A percentile compares a stretch with the other conserved stretches of the same genome.
These are phyloP conservation scores for Onychorhynchus coronatus DNA, from an alignment of 2,113 vertebrate species.

Conservation along the genomic window DNA sequence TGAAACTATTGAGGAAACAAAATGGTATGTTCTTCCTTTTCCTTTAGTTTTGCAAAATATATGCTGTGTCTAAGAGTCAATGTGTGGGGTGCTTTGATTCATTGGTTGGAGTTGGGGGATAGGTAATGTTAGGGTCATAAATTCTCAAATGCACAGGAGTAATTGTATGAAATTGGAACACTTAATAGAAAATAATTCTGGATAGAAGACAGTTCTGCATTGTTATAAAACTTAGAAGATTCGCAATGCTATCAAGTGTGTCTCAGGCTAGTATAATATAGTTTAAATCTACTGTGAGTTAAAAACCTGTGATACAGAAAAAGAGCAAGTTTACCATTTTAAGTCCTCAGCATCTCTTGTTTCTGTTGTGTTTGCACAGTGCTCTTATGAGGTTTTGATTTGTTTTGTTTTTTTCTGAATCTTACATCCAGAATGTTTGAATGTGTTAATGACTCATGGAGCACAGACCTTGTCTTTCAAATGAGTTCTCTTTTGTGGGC, in stretches of 20 bases:
- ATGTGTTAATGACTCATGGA: not conserved
- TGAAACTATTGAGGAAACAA: not conserved
- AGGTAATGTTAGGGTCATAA: not conserved
- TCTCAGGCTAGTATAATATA: not conserved
- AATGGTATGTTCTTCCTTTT: not conserved
- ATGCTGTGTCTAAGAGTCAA: rapidly evolving
- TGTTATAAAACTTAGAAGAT: not conserved
- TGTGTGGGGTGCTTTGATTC: rapidly evolving
- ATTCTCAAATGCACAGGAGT: not conserved
- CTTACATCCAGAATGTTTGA: not conserved
- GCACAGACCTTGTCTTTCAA: not conserved
- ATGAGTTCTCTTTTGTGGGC: not conserved
- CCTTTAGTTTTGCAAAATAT: not conserved
- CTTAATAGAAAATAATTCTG: not conserved
- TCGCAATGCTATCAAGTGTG: not conserved
- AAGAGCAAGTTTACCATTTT: not conserved
- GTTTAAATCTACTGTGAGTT: not conserved
- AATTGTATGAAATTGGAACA: not conserved
- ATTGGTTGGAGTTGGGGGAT: not conserved
- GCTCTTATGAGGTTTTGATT: not conserved
- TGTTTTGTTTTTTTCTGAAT: not conserved
- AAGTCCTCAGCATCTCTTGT: not conserved
- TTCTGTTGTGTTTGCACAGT: not conserved
- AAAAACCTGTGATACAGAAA: not conserved
- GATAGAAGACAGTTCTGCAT: not conserved